A percentile compares a stretch with the other conserved stretches of the same genome.
phyloP scores from a whole-genome alignment of 1,140 invertebrate genomes.

The Acyrthosiphon pisum region DNA sequence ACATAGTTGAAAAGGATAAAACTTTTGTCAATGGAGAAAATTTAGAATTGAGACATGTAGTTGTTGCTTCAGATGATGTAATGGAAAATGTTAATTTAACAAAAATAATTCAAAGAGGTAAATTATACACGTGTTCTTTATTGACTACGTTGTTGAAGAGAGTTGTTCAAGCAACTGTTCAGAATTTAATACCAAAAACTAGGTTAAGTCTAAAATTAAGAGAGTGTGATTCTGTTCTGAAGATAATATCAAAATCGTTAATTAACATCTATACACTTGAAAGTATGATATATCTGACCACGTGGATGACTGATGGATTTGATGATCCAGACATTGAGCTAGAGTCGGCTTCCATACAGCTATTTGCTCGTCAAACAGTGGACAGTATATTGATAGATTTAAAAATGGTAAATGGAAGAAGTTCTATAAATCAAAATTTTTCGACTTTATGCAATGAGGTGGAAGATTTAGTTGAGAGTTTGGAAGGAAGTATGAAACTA shows the following conservation, averaged over 20 bases:
- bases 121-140: conserved; percentile 12
- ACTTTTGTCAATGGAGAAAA: background rate
- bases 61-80: background rate
- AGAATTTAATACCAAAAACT: conserved; percentile 32
- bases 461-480: conserved; percentile 26
- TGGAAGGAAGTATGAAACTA: conserved; percentile 10
- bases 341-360: conserved; percentile 83
- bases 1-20: conserved; percentile 29
- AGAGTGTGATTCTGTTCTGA: conserved; percentile 54
- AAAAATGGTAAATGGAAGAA: conserved; percentile 44
- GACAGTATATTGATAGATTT: background rate
- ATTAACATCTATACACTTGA: conserved; percentile 59
- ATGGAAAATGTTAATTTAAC: conserved; percentile 25
- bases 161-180: conserved; percentile 14
- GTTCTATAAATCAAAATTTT: conserved; percentile 9
- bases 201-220: conserved; percentile 48
- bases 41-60: background rate
- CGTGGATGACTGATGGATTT: conserved; percentile 63
- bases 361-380: conserved; percentile 61
- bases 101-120: background rate
- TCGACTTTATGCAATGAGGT: background rate
- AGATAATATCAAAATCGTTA: conserved; percentile 55
- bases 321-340: conserved; percentile 74
- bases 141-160: background rate
- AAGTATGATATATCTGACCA: conserved; percentile 60